Evolutionary conservation across 2,797 vertebrate species (phyloP), one percentile per base, ranked within the genome.

Genomic region (Pipistrellus nathusii): DNA sequence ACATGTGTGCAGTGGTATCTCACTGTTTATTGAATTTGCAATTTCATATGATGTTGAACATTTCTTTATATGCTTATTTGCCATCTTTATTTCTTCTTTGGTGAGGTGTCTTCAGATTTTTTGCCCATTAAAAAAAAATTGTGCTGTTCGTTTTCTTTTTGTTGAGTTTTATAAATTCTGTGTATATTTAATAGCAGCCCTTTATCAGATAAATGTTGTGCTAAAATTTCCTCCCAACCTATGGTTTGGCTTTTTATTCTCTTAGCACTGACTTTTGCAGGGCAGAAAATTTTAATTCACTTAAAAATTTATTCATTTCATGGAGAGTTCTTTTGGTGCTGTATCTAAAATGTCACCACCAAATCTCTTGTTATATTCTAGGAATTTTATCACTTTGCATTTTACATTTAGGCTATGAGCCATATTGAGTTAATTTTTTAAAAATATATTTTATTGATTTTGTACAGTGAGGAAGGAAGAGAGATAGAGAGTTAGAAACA

Each of bases 281-380:
- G 59, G 59, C 38, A 89, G 75, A 93, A 88, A 64, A 9, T 71
- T 87, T 94, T 27, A 76, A 77, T 46, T 88, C 46, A 46, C 35
- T 51, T 73, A 72, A 8, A 30, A 12, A 6, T 66, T 48, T 84
- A n/a, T 68, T 80, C 64, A 8, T 73, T 89, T 84, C 5, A 48
- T 51, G 41, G 81, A 53, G 35, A 71, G 44, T 44, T 20, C 13
- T 91, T 83, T 62, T 84, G 41, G 20, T 85, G 10, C 72, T 72
- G 5, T 66, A 69, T 76, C n/a, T 87, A 71, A 46, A 88, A 88
- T 88, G 23, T 73, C 48, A 78, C 14, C 21, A 15, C 3, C 32
- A 87, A 62, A 81, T 25, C 41, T 85, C 14, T 17, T 59, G 17
- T 53, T 78, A 30, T 69, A 57, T 51, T 87, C n/a, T 51, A 85